A percentile compares a stretch with the other conserved stretches of the same genome.
Evolutionary conservation across 2,113 vertebrate species (phyloP).

Genomic region (Datnioides undecimradiatus): DNA sequence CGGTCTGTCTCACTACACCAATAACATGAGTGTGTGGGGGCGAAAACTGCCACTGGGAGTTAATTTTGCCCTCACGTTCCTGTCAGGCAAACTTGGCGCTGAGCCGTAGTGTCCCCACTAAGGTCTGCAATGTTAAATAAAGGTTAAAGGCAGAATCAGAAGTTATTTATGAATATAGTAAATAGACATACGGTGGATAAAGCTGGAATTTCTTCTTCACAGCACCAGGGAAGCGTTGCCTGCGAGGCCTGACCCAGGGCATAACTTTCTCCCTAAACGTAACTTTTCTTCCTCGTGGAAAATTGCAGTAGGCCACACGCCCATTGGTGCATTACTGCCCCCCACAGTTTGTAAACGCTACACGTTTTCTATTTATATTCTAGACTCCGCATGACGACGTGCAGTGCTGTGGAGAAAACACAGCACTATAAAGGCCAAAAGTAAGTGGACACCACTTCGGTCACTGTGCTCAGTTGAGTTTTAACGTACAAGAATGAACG

Average conservation of each 20-base stretch:
- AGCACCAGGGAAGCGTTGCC: neutral
- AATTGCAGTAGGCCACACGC: neutral
- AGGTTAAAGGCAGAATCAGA: rapidly evolving
- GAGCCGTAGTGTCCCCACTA: rapidly evolving
- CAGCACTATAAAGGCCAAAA: neutral
- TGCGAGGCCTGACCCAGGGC: rapidly evolving
- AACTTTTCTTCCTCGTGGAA: constrained; percentile 7
- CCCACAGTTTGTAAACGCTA: neutral
- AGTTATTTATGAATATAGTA: no score
- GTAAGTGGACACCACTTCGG: neutral
- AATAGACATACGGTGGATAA: no score
- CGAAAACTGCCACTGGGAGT: no score
- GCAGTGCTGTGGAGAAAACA: neutral
- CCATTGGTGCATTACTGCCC: neutral
- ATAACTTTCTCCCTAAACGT: rapidly evolving
- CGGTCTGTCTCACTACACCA: constrained; percentile 11
- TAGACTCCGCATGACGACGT: neutral
- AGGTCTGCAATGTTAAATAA: rapidly evolving
- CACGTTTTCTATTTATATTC: neutral
- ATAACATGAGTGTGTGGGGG: constrained; percentile 46
- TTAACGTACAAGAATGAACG: no score
- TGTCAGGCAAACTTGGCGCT: neutral
- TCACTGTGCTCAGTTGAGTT: no score
- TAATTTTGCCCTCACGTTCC: neutral
- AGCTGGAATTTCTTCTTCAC: rapidly evolving